Percentiles rank a stretch among this genome's conserved stretches.
Conservation (phyloP, 2,797 vertebrate species). For the Taeniopygia guttata region DNA sequence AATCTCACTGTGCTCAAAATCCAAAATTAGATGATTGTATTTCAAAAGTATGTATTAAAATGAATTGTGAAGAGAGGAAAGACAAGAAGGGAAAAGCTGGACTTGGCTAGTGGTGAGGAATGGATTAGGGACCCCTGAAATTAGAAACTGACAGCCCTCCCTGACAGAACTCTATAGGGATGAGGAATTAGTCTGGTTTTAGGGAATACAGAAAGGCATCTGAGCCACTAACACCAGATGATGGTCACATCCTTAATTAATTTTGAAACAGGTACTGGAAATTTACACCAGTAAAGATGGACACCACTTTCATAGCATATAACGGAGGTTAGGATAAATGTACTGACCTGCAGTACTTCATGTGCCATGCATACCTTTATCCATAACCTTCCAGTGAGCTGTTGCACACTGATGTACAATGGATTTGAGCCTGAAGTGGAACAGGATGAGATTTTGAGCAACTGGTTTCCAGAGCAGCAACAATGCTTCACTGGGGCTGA, state of each 20-base stretch:
- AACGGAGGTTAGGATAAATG: neutral
- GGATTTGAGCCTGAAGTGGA: neutral
- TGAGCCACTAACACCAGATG: neutral
- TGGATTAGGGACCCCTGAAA: neutral
- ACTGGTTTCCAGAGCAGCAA: neutral
- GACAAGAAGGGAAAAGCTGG: neutral
- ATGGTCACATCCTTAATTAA: neutral
- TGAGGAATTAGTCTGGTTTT: neutral
- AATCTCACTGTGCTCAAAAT: neutral
- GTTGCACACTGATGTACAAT: neutral
- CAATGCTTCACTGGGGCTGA: neutral
- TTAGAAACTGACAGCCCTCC: fast-evolving
- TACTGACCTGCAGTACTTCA: neutral
- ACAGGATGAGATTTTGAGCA: neutral
- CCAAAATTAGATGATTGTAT: neutral
- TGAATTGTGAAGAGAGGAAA: neutral
- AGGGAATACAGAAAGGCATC: neutral
- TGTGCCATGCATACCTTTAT: neutral
- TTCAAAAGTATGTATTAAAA: neutral
- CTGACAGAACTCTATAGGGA: neutral
- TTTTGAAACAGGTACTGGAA: neutral
- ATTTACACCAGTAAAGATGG: neutral
- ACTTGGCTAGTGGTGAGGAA: neutral
- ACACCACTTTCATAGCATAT: neutral
- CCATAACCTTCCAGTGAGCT: neutral